phyloP scores from a whole-genome alignment of 2,113 vertebrate genomes.

The Nymphicus hollandicus region DNA sequence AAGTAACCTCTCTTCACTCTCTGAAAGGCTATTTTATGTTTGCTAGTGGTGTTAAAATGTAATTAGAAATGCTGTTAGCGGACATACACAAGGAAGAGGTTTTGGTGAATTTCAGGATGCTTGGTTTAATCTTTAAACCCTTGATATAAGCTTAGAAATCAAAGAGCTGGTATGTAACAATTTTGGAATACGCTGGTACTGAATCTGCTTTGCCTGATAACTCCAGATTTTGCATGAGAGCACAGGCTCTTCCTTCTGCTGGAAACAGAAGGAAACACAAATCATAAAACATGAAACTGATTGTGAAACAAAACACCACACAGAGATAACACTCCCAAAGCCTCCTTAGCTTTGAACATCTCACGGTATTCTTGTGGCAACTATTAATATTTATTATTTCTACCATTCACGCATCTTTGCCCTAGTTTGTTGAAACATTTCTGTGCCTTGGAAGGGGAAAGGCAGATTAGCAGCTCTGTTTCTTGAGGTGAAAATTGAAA shows the following conservation, averaged over 20 bases:
- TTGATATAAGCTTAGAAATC: neutral
- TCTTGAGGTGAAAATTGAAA: neutral
- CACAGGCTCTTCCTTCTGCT: neutral
- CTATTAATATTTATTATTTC: neutral
- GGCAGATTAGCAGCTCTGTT: neutral
- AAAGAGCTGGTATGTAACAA: neutral
- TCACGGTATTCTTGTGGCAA: neutral
- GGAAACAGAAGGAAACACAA: neutral
- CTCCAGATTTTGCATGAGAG: neutral
- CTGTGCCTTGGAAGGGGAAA: neutral
- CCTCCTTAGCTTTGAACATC: neutral
- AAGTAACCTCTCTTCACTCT: slow-evolving; percentile 3
- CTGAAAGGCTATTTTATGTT: neutral
- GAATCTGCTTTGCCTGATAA: neutral
- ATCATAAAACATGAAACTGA: neutral
- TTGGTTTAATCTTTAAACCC: neutral
- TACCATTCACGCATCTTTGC: neutral
- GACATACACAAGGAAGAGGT: neutral
- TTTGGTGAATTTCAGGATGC: neutral
- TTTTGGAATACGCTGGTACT: neutral
- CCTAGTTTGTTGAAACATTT: neutral
- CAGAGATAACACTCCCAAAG: neutral
- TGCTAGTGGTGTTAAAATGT: neutral
- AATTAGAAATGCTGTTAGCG: neutral
- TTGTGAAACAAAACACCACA: neutral